Evolutionary conservation across 30 jellyfish, hydroid and myxozoan species (phyloP).

Genomic region (Cassiopea andromeda): DNA sequence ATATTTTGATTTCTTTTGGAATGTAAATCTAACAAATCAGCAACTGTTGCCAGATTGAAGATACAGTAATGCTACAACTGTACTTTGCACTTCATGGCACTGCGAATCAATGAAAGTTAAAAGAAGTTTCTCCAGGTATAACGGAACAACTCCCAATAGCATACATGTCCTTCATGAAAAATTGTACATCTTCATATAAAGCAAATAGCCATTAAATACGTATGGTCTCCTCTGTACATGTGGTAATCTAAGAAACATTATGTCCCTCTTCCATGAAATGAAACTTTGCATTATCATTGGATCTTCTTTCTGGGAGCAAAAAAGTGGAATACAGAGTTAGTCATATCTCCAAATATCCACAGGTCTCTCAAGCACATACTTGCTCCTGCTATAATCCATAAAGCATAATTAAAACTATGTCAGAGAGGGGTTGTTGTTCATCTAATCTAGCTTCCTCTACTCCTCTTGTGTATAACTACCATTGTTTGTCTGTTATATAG

Average conservation of each 20-base stretch:
- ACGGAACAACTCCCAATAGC: not conserved
- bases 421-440: not conserved
- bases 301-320: too few relatives aligned
- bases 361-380: not conserved
- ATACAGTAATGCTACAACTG: too few relatives aligned
- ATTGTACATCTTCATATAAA: slow-evolving; percentile 1
- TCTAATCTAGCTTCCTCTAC: not conserved
- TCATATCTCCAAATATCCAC: not conserved
- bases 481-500: not conserved
- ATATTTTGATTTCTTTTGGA: too few relatives aligned
- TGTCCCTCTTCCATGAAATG: too few relatives aligned
- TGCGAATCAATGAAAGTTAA: not conserved
- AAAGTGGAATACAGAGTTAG: not conserved
- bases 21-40: too few relatives aligned
- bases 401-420: not conserved
- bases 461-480: not conserved
- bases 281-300: too few relatives aligned
- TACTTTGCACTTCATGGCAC: not conserved
- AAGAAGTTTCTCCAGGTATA: not conserved
- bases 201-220: not conserved
- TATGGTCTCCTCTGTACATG: not conserved
- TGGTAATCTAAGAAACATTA: not conserved
- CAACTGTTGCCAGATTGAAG: too few relatives aligned
- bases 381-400: not conserved
- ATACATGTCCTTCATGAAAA: not conserved